Evolutionary conservation across 2,888 invertebrate genomes (phyloP).

Genomic region (Melanchra persicariae): DNA sequence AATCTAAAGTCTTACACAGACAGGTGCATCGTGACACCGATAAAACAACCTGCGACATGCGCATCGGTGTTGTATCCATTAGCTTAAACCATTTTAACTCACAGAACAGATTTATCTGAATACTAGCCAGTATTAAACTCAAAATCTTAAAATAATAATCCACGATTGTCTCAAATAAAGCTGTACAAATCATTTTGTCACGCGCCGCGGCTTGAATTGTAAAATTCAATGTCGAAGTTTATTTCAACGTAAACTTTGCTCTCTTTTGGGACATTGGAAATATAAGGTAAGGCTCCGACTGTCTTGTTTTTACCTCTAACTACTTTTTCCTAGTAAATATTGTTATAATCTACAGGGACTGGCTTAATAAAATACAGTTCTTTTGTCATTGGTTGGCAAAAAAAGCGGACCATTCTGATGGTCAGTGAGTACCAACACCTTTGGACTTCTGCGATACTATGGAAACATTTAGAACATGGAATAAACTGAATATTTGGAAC

Average conservation of each 20-base stretch:
- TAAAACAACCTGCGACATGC: too few relatives aligned
- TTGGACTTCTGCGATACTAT: too few relatives aligned
- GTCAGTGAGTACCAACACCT: too few relatives aligned
- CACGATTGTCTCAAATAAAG: conserved; percentile 46
- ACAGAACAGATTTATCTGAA: too few relatives aligned
- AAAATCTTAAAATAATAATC: conserved; percentile 19
- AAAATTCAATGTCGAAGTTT: conserved; percentile 70
- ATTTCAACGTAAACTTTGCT: conserved; percentile 61
- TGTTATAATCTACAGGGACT: not conserved
- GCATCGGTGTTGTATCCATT: too few relatives aligned
- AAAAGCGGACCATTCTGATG: not conserved
- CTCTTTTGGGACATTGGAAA: conserved; percentile 42
- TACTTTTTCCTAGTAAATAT: conserved; percentile 6
- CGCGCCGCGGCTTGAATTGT: conserved; percentile 59
- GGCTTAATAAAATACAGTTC: not conserved
- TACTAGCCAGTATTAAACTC: not conserved
- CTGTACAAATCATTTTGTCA: conserved; percentile 57
- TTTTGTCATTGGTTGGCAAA: not conserved
- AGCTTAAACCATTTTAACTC: too few relatives aligned
- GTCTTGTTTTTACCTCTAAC: not conserved
- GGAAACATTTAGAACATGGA: too few relatives aligned
- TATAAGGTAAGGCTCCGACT: conserved; percentile 11
- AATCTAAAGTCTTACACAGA: too few relatives aligned
- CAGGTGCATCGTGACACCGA: too few relatives aligned
- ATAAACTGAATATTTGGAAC: too few relatives aligned